Base-by-base conservation (phyloP, 2,113 vertebrate species). In the Protomyctophum bolini region DNA sequence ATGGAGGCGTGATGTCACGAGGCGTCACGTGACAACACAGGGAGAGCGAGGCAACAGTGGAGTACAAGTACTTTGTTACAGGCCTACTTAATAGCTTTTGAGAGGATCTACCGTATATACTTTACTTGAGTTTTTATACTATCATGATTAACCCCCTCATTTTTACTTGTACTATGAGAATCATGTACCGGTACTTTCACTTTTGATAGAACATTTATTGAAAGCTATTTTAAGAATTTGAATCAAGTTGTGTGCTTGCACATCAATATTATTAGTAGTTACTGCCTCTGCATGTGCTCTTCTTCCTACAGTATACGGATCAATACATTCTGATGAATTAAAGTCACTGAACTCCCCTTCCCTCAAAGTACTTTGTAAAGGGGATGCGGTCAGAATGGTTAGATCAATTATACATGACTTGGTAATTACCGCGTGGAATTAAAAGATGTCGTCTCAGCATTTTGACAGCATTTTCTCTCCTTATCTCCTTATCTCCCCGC, bases 391-490 rank as follows among this genome's bases (percentile, higher is more conserved):
- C 70, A 8, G 66, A 87, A 76, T 29, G 57, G 75, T 76, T 77
- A 85, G 81, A 94, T 93, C 81, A 90, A 93, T 93, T 88, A 93
- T 94, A 89, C 82, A 94, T 91, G 77, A 80, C 81, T 86, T 88
- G 86, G 88, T 93, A 93, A 92, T 92, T 91, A 92, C 89, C 87
- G 81, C 60, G 58, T 82, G 75, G 89, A 92, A 92, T 93, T 92
- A 92, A 92, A 88, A 92, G 83, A 76, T 84, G 85, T 91, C 51
- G 79, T 81, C 89, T 93, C 92, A 94, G 92, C 92, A 63, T 79
- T 83, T 61, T 75, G 51, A 74, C 58, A 54, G 67, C 63, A 58
- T 73, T 33, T 63, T 47, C n/a, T 49, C 8, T 46, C 67, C 79
- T 54, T 63, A 55, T 41, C 58, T 56, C 63, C 80, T 49, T 48